A percentile compares a stretch with the other conserved stretches of the same genome.
Evolutionary conservation across 1,140 invertebrate genomes (phyloP).

Genomic region (Drosophila obscura): DNA sequence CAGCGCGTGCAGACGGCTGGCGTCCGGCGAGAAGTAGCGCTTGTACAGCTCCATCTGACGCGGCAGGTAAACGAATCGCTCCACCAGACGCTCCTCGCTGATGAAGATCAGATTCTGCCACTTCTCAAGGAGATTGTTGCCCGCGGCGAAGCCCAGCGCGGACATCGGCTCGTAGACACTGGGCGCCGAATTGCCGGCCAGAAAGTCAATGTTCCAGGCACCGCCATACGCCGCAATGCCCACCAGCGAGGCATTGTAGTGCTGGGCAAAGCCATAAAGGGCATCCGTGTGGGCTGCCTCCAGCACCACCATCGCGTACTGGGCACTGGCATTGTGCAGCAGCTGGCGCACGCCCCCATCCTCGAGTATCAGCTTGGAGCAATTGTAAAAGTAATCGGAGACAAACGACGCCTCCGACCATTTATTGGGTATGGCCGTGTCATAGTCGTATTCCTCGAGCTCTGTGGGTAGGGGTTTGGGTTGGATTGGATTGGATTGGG

Average conservation of each 20-base stretch:
- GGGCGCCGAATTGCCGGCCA: slow-evolving; percentile 67
- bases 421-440: slow-evolving; percentile 1
- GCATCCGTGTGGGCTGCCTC: slow-evolving; percentile 66
- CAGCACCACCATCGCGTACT: slow-evolving; percentile 67
- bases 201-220: slow-evolving; percentile 65
- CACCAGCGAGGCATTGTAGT: slow-evolving; percentile 67
- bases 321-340: slow-evolving; percentile 29
- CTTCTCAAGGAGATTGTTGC: slow-evolving; percentile 82
- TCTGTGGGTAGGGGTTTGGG: slow-evolving; percentile 17
- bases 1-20: slow-evolving; percentile 38
- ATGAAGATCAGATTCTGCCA: slow-evolving; percentile 75
- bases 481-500: too few relatives aligned
- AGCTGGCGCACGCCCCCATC: slow-evolving; percentile 56
- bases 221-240: slow-evolving; percentile 60
- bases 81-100: slow-evolving; percentile 56
- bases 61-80: slow-evolving; percentile 49
- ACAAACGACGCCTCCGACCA: slow-evolving; percentile 45
- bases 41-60: slow-evolving; percentile 70
- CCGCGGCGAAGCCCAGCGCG: slow-evolving; percentile 54
- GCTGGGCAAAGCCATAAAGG: slow-evolving; percentile 60
- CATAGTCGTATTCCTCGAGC: slow-evolving; percentile 4
- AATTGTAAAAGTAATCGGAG: slow-evolving; percentile 37
- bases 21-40: slow-evolving; percentile 53
- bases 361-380: slow-evolving; percentile 35
- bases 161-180: slow-evolving; percentile 78